Percentiles rank a stretch among this genome's conserved stretches.
Conservation (phyloP, 1,140 invertebrate genomes). For the Pseudachorutes palmiensis region DNA sequence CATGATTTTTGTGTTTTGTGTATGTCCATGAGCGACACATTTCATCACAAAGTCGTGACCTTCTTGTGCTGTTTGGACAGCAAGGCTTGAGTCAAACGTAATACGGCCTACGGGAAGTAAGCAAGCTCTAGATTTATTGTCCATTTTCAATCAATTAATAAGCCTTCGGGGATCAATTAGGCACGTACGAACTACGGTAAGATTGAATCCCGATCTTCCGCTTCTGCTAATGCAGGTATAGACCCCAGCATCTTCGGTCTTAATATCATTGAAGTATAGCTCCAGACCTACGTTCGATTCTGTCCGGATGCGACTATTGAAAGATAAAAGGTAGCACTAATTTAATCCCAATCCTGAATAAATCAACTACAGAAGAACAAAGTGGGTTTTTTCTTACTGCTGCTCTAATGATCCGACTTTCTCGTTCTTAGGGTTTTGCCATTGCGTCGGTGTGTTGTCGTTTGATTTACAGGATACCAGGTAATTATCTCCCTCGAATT, state of each 20-base stretch:
- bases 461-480: conserved; percentile 32
- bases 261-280: conserved; percentile 33
- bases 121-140: not conserved
- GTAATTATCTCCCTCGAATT: conserved; percentile 36
- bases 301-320: conserved; percentile 28
- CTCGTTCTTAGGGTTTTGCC: conserved; percentile 24
- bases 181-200: conserved; percentile 37
- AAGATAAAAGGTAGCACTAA: conserved; percentile 10
- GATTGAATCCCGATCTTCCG: conserved; percentile 28
- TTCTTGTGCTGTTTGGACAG: conserved; percentile 34
- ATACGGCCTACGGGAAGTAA: conserved; percentile 29
- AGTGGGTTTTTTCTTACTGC: conserved; percentile 28
- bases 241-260: conserved; percentile 30
- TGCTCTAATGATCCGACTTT: conserved; percentile 25
- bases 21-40: conserved; percentile 30
- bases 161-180: too few relatives aligned
- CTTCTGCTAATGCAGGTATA: conserved; percentile 28
- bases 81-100: conserved; percentile 30
- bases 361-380: too few relatives aligned
- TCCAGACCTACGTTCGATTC: conserved; percentile 31
- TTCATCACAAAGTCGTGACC: conserved; percentile 25
- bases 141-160: too few relatives aligned
- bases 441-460: conserved; percentile 22
- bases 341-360: not conserved
- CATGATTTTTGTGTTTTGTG: conserved; percentile 21